These are phyloP conservation scores for Campopleginae sp. DNA, from an alignment of 2,888 invertebrate species.

Conservation along the genomic window DNA sequence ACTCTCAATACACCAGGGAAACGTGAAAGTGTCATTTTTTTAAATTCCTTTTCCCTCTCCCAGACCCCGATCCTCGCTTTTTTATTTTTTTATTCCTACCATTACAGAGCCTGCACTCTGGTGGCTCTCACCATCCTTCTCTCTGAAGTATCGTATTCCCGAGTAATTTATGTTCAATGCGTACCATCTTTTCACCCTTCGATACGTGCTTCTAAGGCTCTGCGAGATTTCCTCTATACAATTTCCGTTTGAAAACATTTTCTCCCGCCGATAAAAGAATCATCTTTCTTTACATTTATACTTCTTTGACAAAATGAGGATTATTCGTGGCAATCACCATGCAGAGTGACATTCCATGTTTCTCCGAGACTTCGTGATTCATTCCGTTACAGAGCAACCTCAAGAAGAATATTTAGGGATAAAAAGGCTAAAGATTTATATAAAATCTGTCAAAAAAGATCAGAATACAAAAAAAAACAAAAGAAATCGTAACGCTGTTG, in stretches of 20 bases:
- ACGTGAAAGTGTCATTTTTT: slow-evolving; percentile 32
- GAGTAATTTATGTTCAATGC: slow-evolving; percentile 56
- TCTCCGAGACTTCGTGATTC: not conserved
- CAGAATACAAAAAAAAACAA: no score
- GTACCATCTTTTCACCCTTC: slow-evolving; percentile 2
- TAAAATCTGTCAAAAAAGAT: no score
- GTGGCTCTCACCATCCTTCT: slow-evolving; percentile 10
- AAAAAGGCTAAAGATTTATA: no score
- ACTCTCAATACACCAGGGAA: slow-evolving; percentile 46
- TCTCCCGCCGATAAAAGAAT: slow-evolving; percentile 4
- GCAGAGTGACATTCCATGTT: slow-evolving; percentile 13
- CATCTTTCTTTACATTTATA: slow-evolving; percentile 25
- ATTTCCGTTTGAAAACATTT: slow-evolving; percentile 21
- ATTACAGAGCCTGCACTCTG: slow-evolving; percentile 38
- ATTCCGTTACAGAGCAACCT: not conserved
- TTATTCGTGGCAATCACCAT: not conserved
- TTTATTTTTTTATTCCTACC: slow-evolving; percentile 25
- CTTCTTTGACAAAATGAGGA: slow-evolving; percentile 10
- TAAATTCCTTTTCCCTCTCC: slow-evolving; percentile 28
- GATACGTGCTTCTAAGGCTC: slow-evolving; percentile 22
- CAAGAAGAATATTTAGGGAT: not conserved
- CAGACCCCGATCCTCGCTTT: not conserved
- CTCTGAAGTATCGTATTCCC: slow-evolving; percentile 55
- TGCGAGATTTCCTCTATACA: slow-evolving; percentile 1
- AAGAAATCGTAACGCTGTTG: no score